phyloP scores from a whole-genome alignment of 2,113 vertebrate species.

The Rhinoptilus africanus region DNA sequence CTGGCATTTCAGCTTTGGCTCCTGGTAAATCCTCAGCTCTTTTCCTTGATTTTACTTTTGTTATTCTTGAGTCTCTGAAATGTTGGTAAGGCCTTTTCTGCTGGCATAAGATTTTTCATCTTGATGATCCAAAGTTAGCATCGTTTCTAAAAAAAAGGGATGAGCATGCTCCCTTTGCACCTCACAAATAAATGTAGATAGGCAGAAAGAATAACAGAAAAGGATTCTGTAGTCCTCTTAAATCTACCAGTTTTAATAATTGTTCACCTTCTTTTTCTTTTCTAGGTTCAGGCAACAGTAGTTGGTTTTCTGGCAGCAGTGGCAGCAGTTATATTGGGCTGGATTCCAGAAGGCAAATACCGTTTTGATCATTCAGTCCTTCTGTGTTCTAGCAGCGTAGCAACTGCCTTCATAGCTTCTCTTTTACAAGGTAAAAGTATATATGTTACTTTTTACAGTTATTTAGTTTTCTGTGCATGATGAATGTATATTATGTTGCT shows the following conservation, averaged over 20 bases:
- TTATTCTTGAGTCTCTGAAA: not conserved
- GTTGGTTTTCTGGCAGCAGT: conserved; percentile 95
- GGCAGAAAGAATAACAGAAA: not conserved
- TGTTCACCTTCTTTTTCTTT: not conserved
- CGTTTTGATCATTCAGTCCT: conserved; percentile 88
- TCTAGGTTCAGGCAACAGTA: conserved; percentile 93
- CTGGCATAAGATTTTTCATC: not conserved
- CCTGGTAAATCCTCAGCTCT: not conserved
- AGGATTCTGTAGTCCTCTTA: not conserved
- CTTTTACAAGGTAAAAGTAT: conserved; percentile 85
- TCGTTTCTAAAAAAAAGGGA: not conserved
- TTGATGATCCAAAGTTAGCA: not conserved
- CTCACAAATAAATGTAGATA: not conserved
- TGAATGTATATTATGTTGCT: not conserved
- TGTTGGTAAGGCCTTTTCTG: not conserved
- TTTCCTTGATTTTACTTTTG: not conserved
- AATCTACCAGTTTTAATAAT: not conserved
- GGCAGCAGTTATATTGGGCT: conserved; percentile 89
- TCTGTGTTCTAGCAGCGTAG: conserved; percentile 93
- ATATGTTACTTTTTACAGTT: not conserved
- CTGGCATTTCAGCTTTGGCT: not conserved
- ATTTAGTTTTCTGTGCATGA: not conserved
- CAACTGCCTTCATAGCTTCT: conserved; percentile 95
- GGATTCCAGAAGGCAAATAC: conserved; percentile 96
- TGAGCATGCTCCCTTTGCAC: not conserved